Base-by-base conservation (phyloP, 2,797 vertebrate genomes). In the Chromis chromis region DNA sequence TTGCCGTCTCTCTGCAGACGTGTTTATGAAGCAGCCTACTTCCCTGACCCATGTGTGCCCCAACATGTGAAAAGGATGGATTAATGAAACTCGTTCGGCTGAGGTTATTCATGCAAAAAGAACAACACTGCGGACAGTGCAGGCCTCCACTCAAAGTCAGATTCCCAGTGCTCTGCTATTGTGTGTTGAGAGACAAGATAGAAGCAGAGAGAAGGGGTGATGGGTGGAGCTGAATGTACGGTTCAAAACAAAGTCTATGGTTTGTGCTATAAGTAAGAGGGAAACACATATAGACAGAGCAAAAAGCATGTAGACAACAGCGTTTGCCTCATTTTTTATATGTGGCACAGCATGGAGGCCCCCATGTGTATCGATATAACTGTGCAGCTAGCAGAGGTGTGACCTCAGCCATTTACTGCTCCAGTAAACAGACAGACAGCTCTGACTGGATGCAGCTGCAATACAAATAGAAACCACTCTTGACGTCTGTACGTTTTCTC, bases 41-140 rank as follows among this genome's bases (percentile, higher is more conserved):
- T 78, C 70, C 71, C 76, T 69, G 81, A 44, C 78, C 75, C 82
- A 72, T 78, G 83, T 79, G 84, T 79, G 85, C 83, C 89, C 89
- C 85, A 89, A 85, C 88, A 87, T 78, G 86, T 92, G 88, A 93
- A 92, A 89, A 85, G 85, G 73, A 48, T 73, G 87, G 89, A 92
- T 94, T 93, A 92, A 81, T 92, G 82, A 83, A 84, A 90, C 87
- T 90, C 77, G 83, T 57, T 62, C 65, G 79, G 69, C 62, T 46
- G 70, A 78, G 82, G 65, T 82, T 82, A 93, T 86, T 93, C 93
- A 94, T 91, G 90, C 91, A 92, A 89, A 93, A 93, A 92, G 74
- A 91, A 91, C 82, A 93, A 93, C 90, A 89, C 60, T 42, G 83
- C 44, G 75, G 80, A 78, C 78, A 83, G 78, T 82, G 75, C 56